These are phyloP conservation scores for Pangasianodon hypophthalmus DNA, from an alignment of 2,113 vertebrate genomes.

Conservation along the genomic window DNA sequence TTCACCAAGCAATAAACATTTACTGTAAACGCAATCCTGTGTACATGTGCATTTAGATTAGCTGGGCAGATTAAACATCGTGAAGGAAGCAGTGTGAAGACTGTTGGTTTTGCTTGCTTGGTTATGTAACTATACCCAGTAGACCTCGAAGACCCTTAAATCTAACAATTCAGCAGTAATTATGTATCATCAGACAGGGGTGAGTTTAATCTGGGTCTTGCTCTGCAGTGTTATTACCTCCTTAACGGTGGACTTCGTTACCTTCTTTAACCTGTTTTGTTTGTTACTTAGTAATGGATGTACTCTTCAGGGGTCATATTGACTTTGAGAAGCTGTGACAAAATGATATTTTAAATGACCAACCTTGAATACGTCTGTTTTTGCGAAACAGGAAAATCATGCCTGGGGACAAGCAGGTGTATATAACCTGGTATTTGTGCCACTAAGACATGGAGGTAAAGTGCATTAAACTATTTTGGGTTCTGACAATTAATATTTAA, in stretches of 20 bases:
- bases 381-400: neutral
- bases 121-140: slow-evolving; percentile 66
- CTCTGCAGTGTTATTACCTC: slow-evolving; percentile 18
- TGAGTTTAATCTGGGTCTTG: slow-evolving; percentile 25
- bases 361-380: neutral
- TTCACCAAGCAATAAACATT: neutral
- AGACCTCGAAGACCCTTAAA: slow-evolving; percentile 64
- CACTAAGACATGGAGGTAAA: neutral
- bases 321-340: neutral
- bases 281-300: neutral
- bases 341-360: neutral
- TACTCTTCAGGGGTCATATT: neutral
- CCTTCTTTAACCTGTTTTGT: neutral
- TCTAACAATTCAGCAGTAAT: slow-evolving; percentile 51
- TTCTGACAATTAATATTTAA: neutral
- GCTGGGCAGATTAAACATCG: neutral
- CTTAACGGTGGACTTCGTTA: neutral
- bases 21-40: neutral
- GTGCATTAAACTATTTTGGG: neutral
- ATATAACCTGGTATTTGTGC: neutral
- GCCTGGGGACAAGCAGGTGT: neutral
- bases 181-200: slow-evolving; percentile 22
- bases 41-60: neutral
- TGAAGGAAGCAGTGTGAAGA: slow-evolving; percentile 11
- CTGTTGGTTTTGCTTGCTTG: slow-evolving; percentile 37